Evolutionary conservation across 1,140 invertebrate species (phyloP).

Genomic region (Nephotettix cincticeps): DNA sequence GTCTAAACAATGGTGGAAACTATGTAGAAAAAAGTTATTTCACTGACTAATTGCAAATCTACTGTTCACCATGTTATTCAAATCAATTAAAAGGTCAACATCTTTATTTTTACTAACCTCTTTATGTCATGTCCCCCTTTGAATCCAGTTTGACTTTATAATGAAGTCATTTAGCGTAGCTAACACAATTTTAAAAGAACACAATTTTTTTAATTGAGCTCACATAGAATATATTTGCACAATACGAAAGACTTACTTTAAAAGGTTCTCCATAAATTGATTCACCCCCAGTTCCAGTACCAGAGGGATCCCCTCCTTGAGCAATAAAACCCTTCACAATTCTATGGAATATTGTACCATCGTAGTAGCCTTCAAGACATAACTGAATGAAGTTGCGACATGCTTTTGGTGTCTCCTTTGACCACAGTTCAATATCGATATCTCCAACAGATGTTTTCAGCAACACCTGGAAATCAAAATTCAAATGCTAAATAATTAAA

Average conservation of each 20-base stretch:
- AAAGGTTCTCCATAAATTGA: conserved; percentile 93
- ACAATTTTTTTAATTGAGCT: too few species aligned
- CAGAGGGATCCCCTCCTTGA: conserved; percentile 96
- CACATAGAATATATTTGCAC: too few species aligned
- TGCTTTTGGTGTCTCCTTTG: conserved; percentile 93
- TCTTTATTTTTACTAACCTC: too few species aligned
- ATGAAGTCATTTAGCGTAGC: too few species aligned
- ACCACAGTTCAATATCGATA: conserved; percentile 97
- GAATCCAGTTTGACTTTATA: too few species aligned
- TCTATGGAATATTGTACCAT: conserved; percentile 89
- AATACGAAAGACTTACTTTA: conserved; percentile 68
- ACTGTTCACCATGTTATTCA: too few species aligned
- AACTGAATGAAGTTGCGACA: conserved; percentile 97
- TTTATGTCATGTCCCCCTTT: too few species aligned
- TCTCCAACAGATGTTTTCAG: conserved; percentile 92
- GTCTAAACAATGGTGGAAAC: too few species aligned
- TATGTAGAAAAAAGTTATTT: too few species aligned
- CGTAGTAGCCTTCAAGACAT: conserved; percentile 96
- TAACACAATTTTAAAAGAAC: too few species aligned
- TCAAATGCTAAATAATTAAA: conserved; percentile 25
- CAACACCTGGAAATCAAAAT: conserved; percentile 66
- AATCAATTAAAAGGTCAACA: too few species aligned
- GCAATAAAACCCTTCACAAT: conserved; percentile 91
- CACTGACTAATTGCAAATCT: too few species aligned
- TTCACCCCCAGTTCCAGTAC: conserved; percentile 89